Evolutionary conservation across 2,797 vertebrate genomes (phyloP).

Genomic region (Salmo trutta): DNA sequence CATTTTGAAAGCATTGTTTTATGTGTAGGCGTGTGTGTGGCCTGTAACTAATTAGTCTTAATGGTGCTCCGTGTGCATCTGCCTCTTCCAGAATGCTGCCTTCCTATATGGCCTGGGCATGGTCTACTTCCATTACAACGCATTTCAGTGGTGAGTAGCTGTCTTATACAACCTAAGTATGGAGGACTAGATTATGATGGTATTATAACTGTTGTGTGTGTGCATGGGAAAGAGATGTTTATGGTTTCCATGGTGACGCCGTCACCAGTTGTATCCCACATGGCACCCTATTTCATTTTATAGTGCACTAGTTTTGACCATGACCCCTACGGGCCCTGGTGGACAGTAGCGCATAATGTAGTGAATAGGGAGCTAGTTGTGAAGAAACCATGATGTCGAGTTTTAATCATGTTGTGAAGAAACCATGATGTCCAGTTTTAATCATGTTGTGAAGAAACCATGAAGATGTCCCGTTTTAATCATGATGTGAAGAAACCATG

Average conservation of each 20-base stretch:
- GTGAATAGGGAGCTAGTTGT: too few species aligned
- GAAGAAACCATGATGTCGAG: too few species aligned
- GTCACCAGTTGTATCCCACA: neutral
- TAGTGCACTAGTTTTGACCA: too few species aligned
- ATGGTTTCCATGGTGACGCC: conserved; percentile 55
- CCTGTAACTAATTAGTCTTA: neutral
- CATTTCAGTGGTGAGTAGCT: conserved; percentile 97
- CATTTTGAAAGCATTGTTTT: neutral
- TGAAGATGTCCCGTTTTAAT: too few species aligned
- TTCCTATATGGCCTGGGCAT: conserved; percentile 99
- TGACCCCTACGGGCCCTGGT: too few species aligned
- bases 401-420: too few species aligned
- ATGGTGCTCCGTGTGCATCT: conserved; percentile 15
- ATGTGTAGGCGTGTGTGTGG: neutral
- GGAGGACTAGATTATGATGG: too few species aligned
- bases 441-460: too few species aligned
- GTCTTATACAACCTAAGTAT: neutral
- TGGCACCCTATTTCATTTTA: neutral
- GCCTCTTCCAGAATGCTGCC: conserved; percentile 91
- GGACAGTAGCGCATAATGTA: too few species aligned
- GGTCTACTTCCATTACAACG: conserved; percentile 99
- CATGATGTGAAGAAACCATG: too few species aligned
- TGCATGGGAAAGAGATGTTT: conserved; percentile 12
- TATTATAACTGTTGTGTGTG: neutral
- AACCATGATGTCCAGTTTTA: too few species aligned